A percentile compares a stretch with the other conserved stretches of the same genome.
Conservation (phyloP, 2,797 vertebrate species). For the Melanotaenia pygmaea region DNA sequence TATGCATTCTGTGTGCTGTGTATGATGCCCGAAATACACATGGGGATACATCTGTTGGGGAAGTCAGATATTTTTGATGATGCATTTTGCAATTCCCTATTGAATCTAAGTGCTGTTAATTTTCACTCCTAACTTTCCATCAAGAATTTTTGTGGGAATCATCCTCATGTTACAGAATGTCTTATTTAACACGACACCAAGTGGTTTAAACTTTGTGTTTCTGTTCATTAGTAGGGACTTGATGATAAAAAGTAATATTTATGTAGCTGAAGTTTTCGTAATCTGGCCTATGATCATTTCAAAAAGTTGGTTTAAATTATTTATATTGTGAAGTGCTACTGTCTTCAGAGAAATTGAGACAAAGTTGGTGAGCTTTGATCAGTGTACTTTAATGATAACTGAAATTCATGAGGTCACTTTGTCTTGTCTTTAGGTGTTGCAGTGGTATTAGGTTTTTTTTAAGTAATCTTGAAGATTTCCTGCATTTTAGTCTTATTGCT, state of each 20-base stretch:
- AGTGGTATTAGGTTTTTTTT: neutral
- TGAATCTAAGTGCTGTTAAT: slow-evolving; percentile 28
- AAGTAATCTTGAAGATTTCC: slow-evolving; percentile 22
- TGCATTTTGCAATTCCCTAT: slow-evolving; percentile 48
- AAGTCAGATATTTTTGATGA: slow-evolving; percentile 50
- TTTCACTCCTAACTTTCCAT: slow-evolving; percentile 31
- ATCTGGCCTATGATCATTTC: slow-evolving; percentile 25
- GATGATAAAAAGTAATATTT: slow-evolving; percentile 8
- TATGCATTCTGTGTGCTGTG: slow-evolving; percentile 38
- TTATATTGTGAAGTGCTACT: slow-evolving; percentile 38
- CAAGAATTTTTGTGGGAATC: slow-evolving; percentile 21
- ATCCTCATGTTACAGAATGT: slow-evolving; percentile 23
- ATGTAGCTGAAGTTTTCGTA: slow-evolving; percentile 19
- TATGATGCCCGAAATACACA: slow-evolving; percentile 31
- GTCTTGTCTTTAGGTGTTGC: slow-evolving; percentile 23
- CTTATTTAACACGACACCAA: slow-evolving; percentile 5
- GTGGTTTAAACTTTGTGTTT: slow-evolving; percentile 13
- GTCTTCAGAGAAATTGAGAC: slow-evolving; percentile 50
- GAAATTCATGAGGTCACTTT: slow-evolving; percentile 39
- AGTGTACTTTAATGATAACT: slow-evolving; percentile 43
- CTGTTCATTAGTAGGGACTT: slow-evolving; percentile 3
- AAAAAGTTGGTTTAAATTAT: slow-evolving; percentile 40
- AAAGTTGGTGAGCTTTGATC: slow-evolving; percentile 53
- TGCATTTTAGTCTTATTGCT: slow-evolving; percentile 26
- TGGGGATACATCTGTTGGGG: slow-evolving; percentile 45